Conservation (phyloP, 2,888 invertebrate species). For the Polymixis flavicincta region DNA sequence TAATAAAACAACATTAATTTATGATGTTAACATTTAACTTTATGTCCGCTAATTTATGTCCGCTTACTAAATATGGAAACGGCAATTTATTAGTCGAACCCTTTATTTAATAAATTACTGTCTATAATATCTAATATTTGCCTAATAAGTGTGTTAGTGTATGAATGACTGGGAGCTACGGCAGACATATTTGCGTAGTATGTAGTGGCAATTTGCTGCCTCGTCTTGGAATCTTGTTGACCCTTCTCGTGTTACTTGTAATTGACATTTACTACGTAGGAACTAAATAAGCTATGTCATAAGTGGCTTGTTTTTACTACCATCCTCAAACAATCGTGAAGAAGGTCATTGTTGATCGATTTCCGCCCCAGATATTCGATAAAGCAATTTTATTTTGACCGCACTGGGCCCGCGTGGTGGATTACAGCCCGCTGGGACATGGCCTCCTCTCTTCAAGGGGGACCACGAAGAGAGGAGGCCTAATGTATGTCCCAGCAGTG, state of each 20-base stretch:
- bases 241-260: constrained; percentile 6
- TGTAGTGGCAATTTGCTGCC: constrained; percentile 8
- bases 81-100: constrained; percentile 46
- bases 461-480: no score
- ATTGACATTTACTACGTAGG: constrained; percentile 22
- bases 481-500: no score
- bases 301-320: neutral
- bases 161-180: constrained; percentile 34
- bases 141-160: constrained; percentile 36
- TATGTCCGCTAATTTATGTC: constrained; percentile 55
- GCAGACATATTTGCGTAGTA: constrained; percentile 33
- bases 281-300: neutral
- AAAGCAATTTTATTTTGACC: neutral
- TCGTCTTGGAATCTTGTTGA: constrained; percentile 29
- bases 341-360: neutral
- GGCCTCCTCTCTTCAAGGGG: no score
- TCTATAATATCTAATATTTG: constrained; percentile 43
- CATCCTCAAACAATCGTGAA: neutral
- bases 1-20: constrained; percentile 51
- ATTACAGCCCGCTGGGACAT: no score
- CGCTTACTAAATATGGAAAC: constrained; percentile 50
- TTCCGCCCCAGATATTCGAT: neutral
- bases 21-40: constrained; percentile 64
- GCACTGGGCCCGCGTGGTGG: no score
- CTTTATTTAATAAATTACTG: constrained; percentile 38